Conservation (phyloP, 2,113 vertebrate species). For the Notothenia coriiceps region DNA sequence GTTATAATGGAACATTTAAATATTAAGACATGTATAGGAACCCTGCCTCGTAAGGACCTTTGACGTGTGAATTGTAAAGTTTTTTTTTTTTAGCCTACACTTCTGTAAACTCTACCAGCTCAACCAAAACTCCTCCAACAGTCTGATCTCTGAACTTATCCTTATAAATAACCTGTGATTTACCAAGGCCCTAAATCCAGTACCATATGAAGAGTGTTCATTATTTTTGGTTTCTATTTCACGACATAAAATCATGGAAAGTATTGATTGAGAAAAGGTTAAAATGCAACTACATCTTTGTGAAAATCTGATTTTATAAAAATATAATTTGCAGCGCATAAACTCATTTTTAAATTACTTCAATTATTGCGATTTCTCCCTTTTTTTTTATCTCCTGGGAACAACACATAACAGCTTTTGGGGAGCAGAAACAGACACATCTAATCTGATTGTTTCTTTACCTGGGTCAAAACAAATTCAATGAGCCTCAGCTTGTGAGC, state of each 20-base stretch:
- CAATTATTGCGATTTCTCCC: not conserved
- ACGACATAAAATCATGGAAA: not conserved
- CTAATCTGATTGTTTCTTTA: too few species aligned
- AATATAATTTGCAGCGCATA: not conserved
- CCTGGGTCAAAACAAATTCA: slow-evolving; percentile 41
- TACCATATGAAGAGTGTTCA: not conserved
- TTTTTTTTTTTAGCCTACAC: slow-evolving; percentile 49
- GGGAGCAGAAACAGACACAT: too few species aligned
- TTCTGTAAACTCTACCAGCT: slow-evolving; percentile 73
- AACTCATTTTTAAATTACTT: not conserved
- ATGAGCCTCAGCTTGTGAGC: slow-evolving; percentile 5
- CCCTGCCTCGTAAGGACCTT: slow-evolving; percentile 55
- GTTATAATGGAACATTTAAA: not conserved
- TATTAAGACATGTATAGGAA: slow-evolving; percentile 26
- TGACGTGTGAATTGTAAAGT: slow-evolving; percentile 32
- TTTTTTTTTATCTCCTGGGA: too few species aligned
- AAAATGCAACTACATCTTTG: not conserved
- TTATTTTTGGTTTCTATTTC: slow-evolving; percentile 47
- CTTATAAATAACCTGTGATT: not conserved
- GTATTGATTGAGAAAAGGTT: not conserved
- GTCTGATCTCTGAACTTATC: not conserved
- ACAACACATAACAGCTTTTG: not conserved
- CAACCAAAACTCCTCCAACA: slow-evolving; percentile 65
- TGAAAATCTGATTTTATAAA: not conserved
- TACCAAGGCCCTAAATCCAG: not conserved